Base-by-base conservation (phyloP, 2,113 vertebrate species). In the Aleadryas rufinucha region DNA sequence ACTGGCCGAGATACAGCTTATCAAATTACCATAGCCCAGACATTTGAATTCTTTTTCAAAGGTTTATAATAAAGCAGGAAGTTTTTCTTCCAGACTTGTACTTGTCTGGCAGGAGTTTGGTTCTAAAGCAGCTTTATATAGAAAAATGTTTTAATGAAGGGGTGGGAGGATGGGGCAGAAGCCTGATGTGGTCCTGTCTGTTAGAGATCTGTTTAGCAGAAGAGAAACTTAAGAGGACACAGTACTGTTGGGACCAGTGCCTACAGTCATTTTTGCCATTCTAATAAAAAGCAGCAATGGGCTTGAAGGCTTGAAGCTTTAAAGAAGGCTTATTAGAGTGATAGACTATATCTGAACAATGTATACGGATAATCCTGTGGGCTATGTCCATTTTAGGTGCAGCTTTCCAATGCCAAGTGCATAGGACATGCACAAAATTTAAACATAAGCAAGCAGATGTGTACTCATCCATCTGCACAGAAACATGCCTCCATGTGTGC, bases 1-100 rank as follows among this genome's bases (percentile, higher is more conserved):
- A 30, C 81, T 96, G 89, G 86, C 90, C 50, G 89, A 82, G 59
- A 39, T 53, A 82, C 47, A 81, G 39, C 31, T 59, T 91, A 72
- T 77, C 80, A 57, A 86, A 54, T 90, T 85, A 91, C 84, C 27
- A 5, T 79, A 87, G 76, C 72, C 42, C 53, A 88, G 88, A 60
- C 94, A 64, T 23, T 92, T 91, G 45, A 95, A 64, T 94, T 86
- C 24, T 64, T 83, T 95, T 92, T 93, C 52, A 90, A 91, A 82
- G 54, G 12, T 53, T 83, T 87, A 9, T 86, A 84, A 76, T 90
- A 87, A 92, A 50, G 85, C 83, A 87, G 88, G 91, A 96, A 96
- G 74, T 66, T 91, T 96, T 90, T 89, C 42, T 95, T 95, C 44
- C 60, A 90, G 59, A 33, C 53, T 87, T 77, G 88, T 95, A 52